Base-by-base conservation (phyloP, 2,888 invertebrate species). In the Eristalis intricaria region DNA sequence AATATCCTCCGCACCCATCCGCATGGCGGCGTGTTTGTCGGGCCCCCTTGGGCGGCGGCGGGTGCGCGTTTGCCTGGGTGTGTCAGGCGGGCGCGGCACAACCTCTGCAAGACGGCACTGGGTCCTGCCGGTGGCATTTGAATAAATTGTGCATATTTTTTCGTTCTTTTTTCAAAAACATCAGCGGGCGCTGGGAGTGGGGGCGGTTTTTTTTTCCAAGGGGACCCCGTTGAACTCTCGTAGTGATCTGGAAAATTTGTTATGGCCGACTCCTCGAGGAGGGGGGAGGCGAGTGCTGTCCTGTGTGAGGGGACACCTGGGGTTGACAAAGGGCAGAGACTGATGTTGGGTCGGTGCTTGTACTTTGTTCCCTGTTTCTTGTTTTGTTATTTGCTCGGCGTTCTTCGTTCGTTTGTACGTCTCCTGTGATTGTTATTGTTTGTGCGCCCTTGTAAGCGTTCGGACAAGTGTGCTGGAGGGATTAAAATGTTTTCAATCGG, bases 241-340 rank as follows among this genome's bases (percentile, higher is more conserved):
- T 60, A 77, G 71, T 81, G 80, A 81, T 81, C 68, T 80, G 64
- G 60, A 68, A 69, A 64, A 64, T 69, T 73, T 70, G 63, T 73
- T 69, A 68, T 50, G 38, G 35, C 35, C 38, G 22, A 60, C 71
- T 68, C n/a, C 5, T 71, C 64, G n/a, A n/a, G n/a, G 68, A 73
- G 43, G 63, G 63, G 68, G 58, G 58, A 40, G 71, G 75, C 43
- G 71, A 81, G 81, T 77, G 68, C 38, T 40, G 40, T 64, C 63
- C 40, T 26, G 7, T 56, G 15, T 19, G 38, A 70, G 19, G 40
- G 70, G 76, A 71, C 80, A 76, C 66, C 22, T 64, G 68, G 71
- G 80, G 75, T 71, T 71, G 56, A 56, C 69, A 23, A 65, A n/a
- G 50, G 50, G 19, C 19, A 50, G 19, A n/a, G 19, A 19, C 50